Conservation (phyloP, 2,797 vertebrate species). For the Scyliorhinus canicula region DNA sequence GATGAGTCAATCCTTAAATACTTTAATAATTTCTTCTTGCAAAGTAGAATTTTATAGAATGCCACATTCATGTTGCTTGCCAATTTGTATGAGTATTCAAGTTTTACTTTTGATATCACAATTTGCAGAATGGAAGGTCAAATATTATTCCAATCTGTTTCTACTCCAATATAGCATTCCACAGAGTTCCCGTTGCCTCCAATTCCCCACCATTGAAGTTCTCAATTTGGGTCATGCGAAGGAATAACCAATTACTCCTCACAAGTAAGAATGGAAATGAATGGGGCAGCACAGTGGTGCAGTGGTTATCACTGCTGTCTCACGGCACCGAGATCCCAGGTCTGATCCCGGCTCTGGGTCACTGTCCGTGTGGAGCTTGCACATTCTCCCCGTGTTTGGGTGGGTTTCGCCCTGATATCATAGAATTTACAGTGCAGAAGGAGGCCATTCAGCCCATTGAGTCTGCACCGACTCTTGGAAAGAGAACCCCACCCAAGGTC, state of each 20-base stretch:
- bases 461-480: no score
- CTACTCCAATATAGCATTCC: not conserved
- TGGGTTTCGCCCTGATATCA: no score
- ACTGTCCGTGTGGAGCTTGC: no score
- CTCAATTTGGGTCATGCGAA: not conserved
- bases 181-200: not conserved
- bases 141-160: not conserved
- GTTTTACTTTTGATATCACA: not conserved
- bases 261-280: not conserved
- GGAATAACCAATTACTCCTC: not conserved
- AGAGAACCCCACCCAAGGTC: no score
- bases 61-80: not conserved
- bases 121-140: not conserved
- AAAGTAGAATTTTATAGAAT: not conserved
- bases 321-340: no score
- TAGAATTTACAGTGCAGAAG: no score
- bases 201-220: not conserved
- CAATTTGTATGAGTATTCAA: not conserved
- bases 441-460: no score
- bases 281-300: no score
- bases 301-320: no score
- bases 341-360: no score
- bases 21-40: conserved; percentile 10
- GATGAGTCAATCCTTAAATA: not conserved
- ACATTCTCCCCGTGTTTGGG: no score